phyloP scores from a whole-genome alignment of 2,888 invertebrate species.

The Epinotia ramella region DNA sequence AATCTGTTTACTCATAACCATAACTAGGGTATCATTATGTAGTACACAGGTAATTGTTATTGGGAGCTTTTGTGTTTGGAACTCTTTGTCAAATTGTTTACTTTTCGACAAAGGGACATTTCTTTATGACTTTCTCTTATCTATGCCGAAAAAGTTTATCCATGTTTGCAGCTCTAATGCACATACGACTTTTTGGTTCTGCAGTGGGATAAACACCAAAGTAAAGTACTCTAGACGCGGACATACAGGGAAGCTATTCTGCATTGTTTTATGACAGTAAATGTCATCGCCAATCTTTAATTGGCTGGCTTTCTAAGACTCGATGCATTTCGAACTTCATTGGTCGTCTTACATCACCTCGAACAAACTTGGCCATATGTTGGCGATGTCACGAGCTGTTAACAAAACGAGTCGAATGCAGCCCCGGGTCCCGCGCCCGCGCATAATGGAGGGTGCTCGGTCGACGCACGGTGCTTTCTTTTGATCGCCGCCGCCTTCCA shows the following conservation, averaged over 20 bases:
- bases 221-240: constrained; percentile 45
- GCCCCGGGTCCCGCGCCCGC: constrained; percentile 48
- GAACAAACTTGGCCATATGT: not conserved
- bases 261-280: not conserved
- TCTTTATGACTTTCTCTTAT: constrained; percentile 22
- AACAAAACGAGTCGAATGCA: not conserved
- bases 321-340: not conserved
- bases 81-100: not conserved
- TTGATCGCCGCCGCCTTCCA: constrained; percentile 55
- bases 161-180: not conserved
- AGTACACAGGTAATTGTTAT: constrained; percentile 13
- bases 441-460: constrained; percentile 53
- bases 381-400: not conserved
- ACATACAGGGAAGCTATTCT: not conserved
- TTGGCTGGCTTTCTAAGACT: not conserved
- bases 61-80: constrained; percentile 13
- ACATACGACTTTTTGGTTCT: not conserved
- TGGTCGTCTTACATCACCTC: not conserved
- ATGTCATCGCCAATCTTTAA: not conserved
- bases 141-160: constrained; percentile 9
- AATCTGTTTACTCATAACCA: constrained; percentile 1
- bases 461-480: constrained; percentile 46
- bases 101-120: constrained; percentile 1
- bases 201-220: not conserved
- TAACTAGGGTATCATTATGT: not conserved